Evolutionary conservation across 2,113 vertebrate species (phyloP), one percentile per base, ranked within the genome.

Genomic region (Dipodomys ordii): DNA sequence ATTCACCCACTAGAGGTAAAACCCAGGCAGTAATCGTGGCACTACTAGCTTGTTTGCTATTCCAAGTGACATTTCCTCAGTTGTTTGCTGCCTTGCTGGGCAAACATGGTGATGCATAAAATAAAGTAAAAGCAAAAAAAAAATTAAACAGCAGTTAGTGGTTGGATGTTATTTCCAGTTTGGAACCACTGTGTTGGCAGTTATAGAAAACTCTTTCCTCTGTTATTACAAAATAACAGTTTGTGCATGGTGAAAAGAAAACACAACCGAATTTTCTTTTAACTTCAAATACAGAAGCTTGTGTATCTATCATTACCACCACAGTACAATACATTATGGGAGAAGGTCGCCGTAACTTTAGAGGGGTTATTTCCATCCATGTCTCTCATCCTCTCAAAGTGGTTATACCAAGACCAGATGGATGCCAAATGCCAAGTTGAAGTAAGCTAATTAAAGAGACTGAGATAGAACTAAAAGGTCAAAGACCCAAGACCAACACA

Each of bases 151-250:
- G 93, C 92, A 88, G 97, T 98, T 98, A 97, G 97, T 98, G 98
- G 97, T 97, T 98, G 95, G 92, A 97, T 97, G 97, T 96, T 98
- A 98, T 98, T 98, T 98, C 97, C 96, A 98, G 97, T 97, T 97
- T 97, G 92, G 96, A 98, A 93, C 98, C 98, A 97, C 97, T 97
- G 96, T 83, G 97, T 82, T 93, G 22, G 94, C 96, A 95, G 94
- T 92, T 97, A 96, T 96, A 98, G 97, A 97, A 98, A 98, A 96
- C 88, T 97, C 96, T 97, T 96, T 94, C 98, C 92, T 98, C 97
- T 97, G 97, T 98, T 97, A 97, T 98, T 98, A 97, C 85, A 98
- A 97, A 98, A 98, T 98, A 98, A 97, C 97, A 96, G 97, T 94
- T 97, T 98, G 96, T 97, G 97, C 97, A 98, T 96, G 78, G 93